phyloP scores from a whole-genome alignment of 2,113 vertebrate species.

The Tapirus terrestris region DNA sequence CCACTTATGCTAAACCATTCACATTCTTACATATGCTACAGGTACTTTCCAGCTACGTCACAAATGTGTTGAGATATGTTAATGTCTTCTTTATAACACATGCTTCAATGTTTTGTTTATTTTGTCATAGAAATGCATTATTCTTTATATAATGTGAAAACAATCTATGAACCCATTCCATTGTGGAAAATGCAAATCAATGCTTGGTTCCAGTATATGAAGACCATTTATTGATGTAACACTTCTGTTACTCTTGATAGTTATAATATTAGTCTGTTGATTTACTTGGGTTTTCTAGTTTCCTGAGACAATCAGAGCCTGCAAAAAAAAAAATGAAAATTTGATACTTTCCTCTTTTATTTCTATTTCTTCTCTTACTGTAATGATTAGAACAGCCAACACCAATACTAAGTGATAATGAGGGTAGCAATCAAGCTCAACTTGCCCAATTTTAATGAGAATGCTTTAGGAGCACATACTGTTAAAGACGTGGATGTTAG shows the following conservation, averaged over 20 bases:
- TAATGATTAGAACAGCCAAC: not conserved
- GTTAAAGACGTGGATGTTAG: not conserved
- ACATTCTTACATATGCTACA: not conserved
- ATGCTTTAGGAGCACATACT: not conserved
- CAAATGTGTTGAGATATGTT: not conserved
- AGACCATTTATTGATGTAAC: not conserved
- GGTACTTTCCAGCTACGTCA: not conserved
- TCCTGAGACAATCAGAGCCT: not conserved
- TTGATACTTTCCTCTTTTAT: not conserved
- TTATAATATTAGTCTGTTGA: not conserved
- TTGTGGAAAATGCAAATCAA: not conserved
- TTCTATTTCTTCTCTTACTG: not conserved
- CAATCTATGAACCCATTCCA: not conserved
- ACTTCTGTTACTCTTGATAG: not conserved
- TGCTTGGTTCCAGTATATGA: not conserved
- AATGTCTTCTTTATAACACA: not conserved
- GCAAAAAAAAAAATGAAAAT: not conserved
- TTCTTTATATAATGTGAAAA: not conserved
- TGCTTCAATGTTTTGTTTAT: not conserved
- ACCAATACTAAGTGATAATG: not conserved
- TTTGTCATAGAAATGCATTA: not conserved
- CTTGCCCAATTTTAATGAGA: not conserved
- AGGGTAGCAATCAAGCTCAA: not conserved
- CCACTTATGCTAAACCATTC: not conserved
- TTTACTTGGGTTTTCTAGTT: not conserved